Conservation (phyloP, 2,888 invertebrate genomes). For the Acleris emargana region DNA sequence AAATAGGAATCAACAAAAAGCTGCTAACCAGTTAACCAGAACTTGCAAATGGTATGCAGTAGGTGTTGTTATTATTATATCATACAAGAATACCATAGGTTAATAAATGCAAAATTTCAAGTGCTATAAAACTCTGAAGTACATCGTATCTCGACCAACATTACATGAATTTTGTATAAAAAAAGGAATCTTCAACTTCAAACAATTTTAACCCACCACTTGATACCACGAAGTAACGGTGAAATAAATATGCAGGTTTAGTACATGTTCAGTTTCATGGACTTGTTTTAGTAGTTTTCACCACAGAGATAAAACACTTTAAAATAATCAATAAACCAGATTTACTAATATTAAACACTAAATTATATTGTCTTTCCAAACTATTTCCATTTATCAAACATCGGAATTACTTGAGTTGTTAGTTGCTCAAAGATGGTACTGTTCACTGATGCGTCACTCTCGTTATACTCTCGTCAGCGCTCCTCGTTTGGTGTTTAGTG, state of each 20-base stretch:
- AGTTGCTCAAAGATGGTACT: conserved; percentile 62
- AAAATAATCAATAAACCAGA: conserved; percentile 82
- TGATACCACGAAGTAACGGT: conserved; percentile 59
- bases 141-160: conserved; percentile 64
- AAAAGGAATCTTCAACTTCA: conserved; percentile 60
- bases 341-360: conserved; percentile 82
- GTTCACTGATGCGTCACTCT: conserved; percentile 60
- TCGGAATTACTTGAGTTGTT: conserved; percentile 68
- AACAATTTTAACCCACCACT: conserved; percentile 63
- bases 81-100: conserved; percentile 84
- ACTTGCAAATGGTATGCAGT: conserved; percentile 80
- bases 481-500: conserved; percentile 66
- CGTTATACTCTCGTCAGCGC: conserved; percentile 65
- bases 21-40: conserved; percentile 82
- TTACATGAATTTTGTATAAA: conserved; percentile 69
- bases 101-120: conserved; percentile 85
- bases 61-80: conserved; percentile 80
- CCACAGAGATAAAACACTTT: conserved; percentile 78
- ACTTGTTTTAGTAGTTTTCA: conserved; percentile 70
- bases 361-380: conserved; percentile 84
- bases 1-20: conserved; percentile 80
- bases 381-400: conserved; percentile 69
- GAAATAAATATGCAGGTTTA: conserved; percentile 47
- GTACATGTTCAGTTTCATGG: conserved; percentile 68
- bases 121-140: conserved; percentile 78